These are phyloP conservation scores for Cryptomyrus ogoouensis DNA, from an alignment of 2,113 vertebrate genomes.

Conservation along the genomic window DNA sequence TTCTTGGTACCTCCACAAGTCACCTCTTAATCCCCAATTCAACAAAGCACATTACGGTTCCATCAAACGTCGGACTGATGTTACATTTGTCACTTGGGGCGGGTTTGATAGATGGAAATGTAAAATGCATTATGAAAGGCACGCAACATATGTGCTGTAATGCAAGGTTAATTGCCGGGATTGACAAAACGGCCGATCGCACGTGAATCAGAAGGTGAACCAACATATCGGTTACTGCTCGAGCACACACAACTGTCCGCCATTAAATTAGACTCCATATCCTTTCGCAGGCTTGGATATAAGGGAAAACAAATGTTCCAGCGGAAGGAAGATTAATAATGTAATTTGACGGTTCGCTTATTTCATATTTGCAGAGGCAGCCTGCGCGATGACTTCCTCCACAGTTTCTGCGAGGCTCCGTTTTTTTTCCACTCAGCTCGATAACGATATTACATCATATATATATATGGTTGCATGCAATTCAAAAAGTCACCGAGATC, in stretches of 20 bases:
- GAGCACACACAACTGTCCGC: neutral
- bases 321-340: neutral
- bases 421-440: neutral
- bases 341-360: neutral
- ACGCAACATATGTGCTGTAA: neutral
- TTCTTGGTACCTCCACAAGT: neutral
- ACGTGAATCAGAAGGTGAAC: neutral
- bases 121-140: neutral
- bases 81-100: neutral
- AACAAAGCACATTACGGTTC: neutral
- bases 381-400: neutral
- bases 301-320: neutral
- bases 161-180: neutral
- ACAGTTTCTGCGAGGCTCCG: neutral
- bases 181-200: neutral
- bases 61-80: neutral
- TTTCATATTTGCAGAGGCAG: neutral
- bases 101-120: neutral
- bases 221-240: neutral
- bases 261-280: neutral
- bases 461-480: neutral
- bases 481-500: neutral
- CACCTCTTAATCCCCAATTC: neutral
- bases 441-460: constrained; percentile 3
- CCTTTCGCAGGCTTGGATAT: neutral